Percentiles rank a stretch among this genome's conserved stretches.
phyloP scores from a whole-genome alignment of 1,140 invertebrate species.

The Drosophila ercepeae region DNA sequence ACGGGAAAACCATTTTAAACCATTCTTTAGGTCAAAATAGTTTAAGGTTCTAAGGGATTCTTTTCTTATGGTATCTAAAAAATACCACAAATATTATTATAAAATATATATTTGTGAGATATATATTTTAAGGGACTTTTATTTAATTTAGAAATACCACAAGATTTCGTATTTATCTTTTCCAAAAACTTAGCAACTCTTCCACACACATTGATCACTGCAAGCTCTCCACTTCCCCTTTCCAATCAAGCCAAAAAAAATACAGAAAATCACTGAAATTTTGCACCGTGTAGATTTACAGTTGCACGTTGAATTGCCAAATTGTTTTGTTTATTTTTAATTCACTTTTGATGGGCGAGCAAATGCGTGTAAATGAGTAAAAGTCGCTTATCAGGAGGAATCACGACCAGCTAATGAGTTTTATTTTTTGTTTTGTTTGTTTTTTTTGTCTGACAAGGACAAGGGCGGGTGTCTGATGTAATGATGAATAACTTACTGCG shows the following conservation, averaged over 20 bases:
- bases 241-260: no score
- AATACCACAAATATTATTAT: no score
- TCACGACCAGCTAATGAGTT: slow-evolving; percentile 13
- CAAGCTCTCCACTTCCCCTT: no score
- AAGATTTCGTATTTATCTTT: no score
- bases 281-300: slow-evolving; percentile 12
- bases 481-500: slow-evolving; percentile 62
- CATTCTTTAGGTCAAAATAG: no score
- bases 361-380: slow-evolving; percentile 36
- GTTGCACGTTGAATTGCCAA: slow-evolving; percentile 41
- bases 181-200: no score
- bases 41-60: no score
- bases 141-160: no score
- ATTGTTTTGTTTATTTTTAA: slow-evolving; percentile 53
- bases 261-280: background rate
- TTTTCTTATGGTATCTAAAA: no score
- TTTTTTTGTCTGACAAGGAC: slow-evolving; percentile 25
- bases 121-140: no score
- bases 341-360: slow-evolving; percentile 44
- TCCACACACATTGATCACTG: no score
- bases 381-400: slow-evolving; percentile 22
- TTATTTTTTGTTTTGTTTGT: slow-evolving; percentile 1
- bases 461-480: slow-evolving; percentile 32
- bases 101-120: no score
- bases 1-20: background rate